These are phyloP conservation scores for Himantopus leucocephalus DNA, from an alignment of 2,113 vertebrate species.

Conservation along the genomic window DNA sequence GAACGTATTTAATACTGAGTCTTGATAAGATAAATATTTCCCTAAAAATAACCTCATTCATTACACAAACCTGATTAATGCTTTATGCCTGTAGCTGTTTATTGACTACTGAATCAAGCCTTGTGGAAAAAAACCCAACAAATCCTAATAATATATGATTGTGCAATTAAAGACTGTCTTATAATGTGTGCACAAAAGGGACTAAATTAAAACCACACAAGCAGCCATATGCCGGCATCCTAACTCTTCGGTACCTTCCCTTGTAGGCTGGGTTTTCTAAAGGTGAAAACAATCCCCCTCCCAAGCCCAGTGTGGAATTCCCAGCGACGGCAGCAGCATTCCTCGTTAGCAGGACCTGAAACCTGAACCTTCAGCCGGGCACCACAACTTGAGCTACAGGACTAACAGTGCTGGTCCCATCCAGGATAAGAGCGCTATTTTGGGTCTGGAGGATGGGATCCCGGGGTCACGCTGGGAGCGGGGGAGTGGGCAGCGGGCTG, in stretches of 20 bases:
- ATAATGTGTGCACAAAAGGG: not conserved
- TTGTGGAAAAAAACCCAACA: not conserved
- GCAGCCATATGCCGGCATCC: not conserved
- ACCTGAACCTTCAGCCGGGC: not conserved
- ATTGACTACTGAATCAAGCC: not conserved
- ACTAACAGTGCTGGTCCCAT: accelerated
- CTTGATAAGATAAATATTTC: not conserved
- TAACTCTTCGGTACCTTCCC: not conserved
- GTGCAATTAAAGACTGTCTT: not conserved
- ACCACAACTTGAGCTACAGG: not conserved
- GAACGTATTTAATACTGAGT: not conserved
- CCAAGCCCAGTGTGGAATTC: not conserved
- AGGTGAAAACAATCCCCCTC: not conserved
- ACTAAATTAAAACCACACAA: not conserved
- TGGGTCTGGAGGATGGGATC: not conserved
- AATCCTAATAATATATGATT: not conserved
- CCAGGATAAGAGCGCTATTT: not conserved
- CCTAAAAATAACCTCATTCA: not conserved
- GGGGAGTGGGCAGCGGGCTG: not conserved
- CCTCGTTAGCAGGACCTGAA: not conserved
- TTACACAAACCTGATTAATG: not conserved
- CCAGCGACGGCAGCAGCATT: not conserved
- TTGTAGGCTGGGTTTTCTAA: not conserved
- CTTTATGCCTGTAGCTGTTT: not conserved
- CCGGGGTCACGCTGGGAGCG: accelerated